phyloP scores from a whole-genome alignment of 2,797 vertebrate genomes.

The Arnoldichthys spilopterus region DNA sequence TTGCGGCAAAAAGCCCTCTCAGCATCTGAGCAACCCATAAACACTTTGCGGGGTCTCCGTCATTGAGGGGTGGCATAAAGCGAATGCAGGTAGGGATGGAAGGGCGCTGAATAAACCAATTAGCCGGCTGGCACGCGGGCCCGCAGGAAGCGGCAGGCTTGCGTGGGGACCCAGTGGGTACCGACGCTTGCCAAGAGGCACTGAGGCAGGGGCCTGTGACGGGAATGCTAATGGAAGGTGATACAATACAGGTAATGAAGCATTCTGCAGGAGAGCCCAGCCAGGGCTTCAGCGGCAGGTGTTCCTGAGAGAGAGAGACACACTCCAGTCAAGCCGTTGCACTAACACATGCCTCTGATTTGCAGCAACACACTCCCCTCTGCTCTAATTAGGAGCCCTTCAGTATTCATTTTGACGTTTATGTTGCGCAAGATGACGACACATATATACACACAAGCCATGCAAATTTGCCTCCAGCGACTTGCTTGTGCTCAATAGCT shows the following conservation, averaged over 20 bases:
- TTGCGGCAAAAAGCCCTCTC: constrained; percentile 25
- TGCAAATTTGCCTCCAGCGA: constrained; percentile 32
- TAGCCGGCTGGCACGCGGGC: constrained; percentile 63
- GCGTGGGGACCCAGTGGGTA: constrained; percentile 46
- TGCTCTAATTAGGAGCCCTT: constrained; percentile 56
- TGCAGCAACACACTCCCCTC: constrained; percentile 41
- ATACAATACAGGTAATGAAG: constrained; percentile 75
- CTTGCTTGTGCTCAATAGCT: not conserved
- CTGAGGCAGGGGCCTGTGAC: constrained; percentile 47
- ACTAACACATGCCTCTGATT: constrained; percentile 65
- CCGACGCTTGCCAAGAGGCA: constrained; percentile 62
- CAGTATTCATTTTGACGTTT: constrained; percentile 55
- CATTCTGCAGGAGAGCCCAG: constrained; percentile 64
- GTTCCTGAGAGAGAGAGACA: constrained; percentile 42
- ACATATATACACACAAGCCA: constrained; percentile 25
- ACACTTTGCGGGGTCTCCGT: constrained; percentile 39
- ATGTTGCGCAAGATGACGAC: constrained; percentile 43
- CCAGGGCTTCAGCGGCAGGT: constrained; percentile 61
- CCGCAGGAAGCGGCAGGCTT: constrained; percentile 56
- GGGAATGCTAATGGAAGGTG: constrained; percentile 67
- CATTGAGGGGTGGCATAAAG: constrained; percentile 55
- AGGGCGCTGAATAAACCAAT: constrained; percentile 70
- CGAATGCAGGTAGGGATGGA: constrained; percentile 57
- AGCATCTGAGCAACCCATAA: constrained; percentile 47
- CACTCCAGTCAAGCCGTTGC: constrained; percentile 51